phyloP scores from a whole-genome alignment of 2,888 invertebrate species.

The Volucella bombylans region DNA sequence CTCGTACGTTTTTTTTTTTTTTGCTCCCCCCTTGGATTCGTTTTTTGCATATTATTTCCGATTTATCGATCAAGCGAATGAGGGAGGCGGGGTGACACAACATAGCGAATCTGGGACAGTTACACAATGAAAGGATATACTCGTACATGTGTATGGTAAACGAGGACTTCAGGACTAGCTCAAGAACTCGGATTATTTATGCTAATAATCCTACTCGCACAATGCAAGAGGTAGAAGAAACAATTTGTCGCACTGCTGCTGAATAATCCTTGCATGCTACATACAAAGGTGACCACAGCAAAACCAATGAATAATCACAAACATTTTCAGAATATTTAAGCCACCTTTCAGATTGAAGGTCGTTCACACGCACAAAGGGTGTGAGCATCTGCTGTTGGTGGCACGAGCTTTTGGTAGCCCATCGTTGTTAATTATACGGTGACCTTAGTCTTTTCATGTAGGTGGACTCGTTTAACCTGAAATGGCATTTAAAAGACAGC shows the following conservation, averaged over 20 bases:
- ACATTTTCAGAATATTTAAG: neutral
- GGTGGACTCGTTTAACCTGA: no score
- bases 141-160: neutral
- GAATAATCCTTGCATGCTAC: neutral
- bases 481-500: no score
- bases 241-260: slow-evolving; percentile 11
- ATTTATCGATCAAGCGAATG: slow-evolving; percentile 71
- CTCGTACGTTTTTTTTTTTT: slow-evolving; percentile 30
- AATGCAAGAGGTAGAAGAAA: neutral
- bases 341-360: neutral
- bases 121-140: slow-evolving; percentile 52
- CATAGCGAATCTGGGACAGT: slow-evolving; percentile 57
- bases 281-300: slow-evolving; percentile 5
- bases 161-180: neutral
- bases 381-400: slow-evolving; percentile 14
- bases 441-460: no score
- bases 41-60: slow-evolving; percentile 47
- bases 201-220: slow-evolving; percentile 35
- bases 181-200: slow-evolving; percentile 40
- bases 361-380: slow-evolving; percentile 16
- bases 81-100: slow-evolving; percentile 5
- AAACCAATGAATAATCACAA: neutral
- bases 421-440: neutral
- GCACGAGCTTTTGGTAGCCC: slow-evolving; percentile 7
- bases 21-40: neutral